phyloP scores from a whole-genome alignment of 2,797 vertebrate genomes.

The Platalea minor region DNA sequence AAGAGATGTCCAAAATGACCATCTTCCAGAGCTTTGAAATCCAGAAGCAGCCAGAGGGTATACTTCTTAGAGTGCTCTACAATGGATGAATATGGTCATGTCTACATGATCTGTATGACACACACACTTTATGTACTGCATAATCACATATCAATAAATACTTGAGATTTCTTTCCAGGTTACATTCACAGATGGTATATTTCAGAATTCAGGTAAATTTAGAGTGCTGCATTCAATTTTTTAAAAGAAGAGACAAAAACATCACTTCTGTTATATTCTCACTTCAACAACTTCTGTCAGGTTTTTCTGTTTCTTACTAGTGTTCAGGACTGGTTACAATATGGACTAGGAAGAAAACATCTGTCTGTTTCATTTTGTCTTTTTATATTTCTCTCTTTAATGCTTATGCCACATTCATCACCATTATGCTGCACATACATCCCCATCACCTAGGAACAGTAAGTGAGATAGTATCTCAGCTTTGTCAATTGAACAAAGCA shows the following conservation, averaged over 20 bases:
- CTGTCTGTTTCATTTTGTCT: background rate
- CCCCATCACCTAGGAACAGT: background rate
- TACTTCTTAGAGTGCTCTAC: background rate
- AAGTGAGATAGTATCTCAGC: background rate
- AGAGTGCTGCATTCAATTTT: background rate
- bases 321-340: background rate
- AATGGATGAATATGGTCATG: background rate
- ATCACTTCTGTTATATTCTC: background rate
- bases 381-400: background rate
- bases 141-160: background rate
- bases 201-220: background rate
- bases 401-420: background rate
- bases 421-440: background rate
- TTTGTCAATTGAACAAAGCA: background rate
- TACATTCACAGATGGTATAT: background rate
- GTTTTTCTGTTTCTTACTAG: background rate
- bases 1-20: fast-evolving
- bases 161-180: background rate
- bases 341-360: background rate
- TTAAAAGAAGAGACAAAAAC: background rate
- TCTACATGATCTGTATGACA: background rate
- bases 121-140: background rate
- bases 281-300: background rate
- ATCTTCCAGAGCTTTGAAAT: background rate
- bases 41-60: background rate